phyloP scores from a whole-genome alignment of 2,888 invertebrate genomes.

The Mayetiola destructor region DNA sequence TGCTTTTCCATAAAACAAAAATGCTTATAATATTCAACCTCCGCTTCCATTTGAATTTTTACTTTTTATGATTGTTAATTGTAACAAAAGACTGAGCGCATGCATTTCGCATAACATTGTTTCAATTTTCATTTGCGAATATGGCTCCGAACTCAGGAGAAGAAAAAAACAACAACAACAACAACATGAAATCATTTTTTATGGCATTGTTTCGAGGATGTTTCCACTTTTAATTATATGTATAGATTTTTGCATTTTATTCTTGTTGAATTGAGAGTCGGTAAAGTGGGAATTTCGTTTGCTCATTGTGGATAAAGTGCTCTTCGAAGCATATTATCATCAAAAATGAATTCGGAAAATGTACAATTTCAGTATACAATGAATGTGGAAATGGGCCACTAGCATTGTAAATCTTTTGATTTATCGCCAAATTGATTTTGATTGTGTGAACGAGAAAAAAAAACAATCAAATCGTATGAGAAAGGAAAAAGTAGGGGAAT shows the following conservation, averaged over 20 bases:
- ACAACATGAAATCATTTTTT: background rate
- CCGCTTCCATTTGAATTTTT: no score
- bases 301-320: no score
- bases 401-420: conserved; percentile 3
- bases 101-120: conserved; percentile 4
- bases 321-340: no score
- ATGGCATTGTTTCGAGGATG: background rate
- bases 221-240: background rate
- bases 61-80: background rate
- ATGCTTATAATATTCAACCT: no score
- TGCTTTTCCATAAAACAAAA: no score
- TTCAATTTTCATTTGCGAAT: conserved; percentile 3
- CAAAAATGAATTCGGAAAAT: conserved; percentile 10
- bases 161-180: conserved; percentile 4
- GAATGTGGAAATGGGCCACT: conserved; percentile 12
- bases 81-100: conserved; percentile 9
- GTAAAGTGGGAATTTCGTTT: background rate
- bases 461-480: no score
- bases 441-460: background rate
- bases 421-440: background rate
- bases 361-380: conserved; percentile 5
- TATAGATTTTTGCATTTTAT: no score
- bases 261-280: background rate
- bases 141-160: background rate
- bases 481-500: background rate